Base-by-base conservation (phyloP, 2,888 invertebrate species). In the Drosophila infuscata region DNA sequence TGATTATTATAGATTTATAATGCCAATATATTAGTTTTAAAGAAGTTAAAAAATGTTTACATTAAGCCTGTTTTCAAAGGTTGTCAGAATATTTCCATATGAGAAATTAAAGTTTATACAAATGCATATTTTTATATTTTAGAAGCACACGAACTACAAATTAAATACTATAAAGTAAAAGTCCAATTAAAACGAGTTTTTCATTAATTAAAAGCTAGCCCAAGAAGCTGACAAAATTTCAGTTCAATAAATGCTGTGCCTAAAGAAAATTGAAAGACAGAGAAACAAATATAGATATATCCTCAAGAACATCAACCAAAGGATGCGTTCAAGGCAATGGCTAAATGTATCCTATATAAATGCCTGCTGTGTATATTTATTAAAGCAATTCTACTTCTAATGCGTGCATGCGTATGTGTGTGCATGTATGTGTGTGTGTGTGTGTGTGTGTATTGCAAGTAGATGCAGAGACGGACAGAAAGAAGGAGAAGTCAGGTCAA, bases 291-390 rank as follows among this genome's bases (percentile, higher is more conserved):
- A 59, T 2, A 20, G 25, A 76, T 76, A 72, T 69, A 72, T 76
- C 43, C 68, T 46, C 30, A 65, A 36, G 48, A 51, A 59, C n/a
- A 57, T 60, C 38, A 48, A 54, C 8, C 17, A 29, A 73, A 62
- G 62, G 51, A 67, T 63, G 62, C 33, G 43, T 33, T 29, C 48
- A 57, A 30, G 20, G 20, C 60, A 58, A 32, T 46, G 56, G 17
- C 70, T 52, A 57, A 60, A 67, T 75, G 49, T 69, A 63, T 71
- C 49, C 67, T 66, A 59, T 64, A 67, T 70, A 75, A 71, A 71
- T 68, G 67, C 67, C 56, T 73, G 72, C 63, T 79, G 70, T 70
- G 79, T 65, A 76, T 80, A 70, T 79, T 80, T 79, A 80, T 79
- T 80, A 80, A 79, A 77, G 77, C 81, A 65, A 69, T 64, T 64